Evolutionary conservation across 2,888 invertebrate genomes (phyloP).

Genomic region (Spicauda simplicius): DNA sequence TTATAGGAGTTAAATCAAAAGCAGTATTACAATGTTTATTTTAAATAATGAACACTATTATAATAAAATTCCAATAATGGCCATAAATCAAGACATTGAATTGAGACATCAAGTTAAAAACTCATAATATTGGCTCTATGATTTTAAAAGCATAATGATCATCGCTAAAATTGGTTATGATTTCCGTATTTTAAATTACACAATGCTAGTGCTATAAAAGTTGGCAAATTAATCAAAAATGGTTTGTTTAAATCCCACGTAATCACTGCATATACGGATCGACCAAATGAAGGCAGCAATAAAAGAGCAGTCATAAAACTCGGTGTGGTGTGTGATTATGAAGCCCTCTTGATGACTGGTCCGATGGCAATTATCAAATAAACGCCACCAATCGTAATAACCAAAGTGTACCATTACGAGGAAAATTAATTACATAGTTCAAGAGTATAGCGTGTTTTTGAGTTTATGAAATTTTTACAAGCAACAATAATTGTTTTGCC

Average conservation of each 20-base stretch:
- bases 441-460: constrained; percentile 12
- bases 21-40: not conserved
- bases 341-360: constrained; percentile 44
- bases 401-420: constrained; percentile 24
- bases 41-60: not conserved
- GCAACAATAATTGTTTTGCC: constrained; percentile 22
- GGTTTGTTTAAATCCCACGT: constrained; percentile 20
- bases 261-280: constrained; percentile 2
- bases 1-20: not conserved
- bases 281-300: constrained; percentile 25
- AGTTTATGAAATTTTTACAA: not conserved
- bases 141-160: constrained; percentile 9
- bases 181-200: constrained; percentile 25
- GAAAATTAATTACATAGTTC: constrained; percentile 27
- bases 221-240: constrained; percentile 25
- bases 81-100: not conserved
- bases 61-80: not conserved
- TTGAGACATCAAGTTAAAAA: constrained; percentile 10
- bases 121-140: constrained; percentile 10
- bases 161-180: constrained; percentile 8
- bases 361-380: constrained; percentile 58
- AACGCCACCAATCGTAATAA: constrained; percentile 43
- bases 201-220: constrained; percentile 15
- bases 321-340: constrained; percentile 46
- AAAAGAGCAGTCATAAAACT: constrained; percentile 59